Percentiles rank a stretch among this genome's conserved stretches.
Evolutionary conservation across 2,797 vertebrate species (phyloP).

Genomic region (Mormyrus proboscirostris): DNA sequence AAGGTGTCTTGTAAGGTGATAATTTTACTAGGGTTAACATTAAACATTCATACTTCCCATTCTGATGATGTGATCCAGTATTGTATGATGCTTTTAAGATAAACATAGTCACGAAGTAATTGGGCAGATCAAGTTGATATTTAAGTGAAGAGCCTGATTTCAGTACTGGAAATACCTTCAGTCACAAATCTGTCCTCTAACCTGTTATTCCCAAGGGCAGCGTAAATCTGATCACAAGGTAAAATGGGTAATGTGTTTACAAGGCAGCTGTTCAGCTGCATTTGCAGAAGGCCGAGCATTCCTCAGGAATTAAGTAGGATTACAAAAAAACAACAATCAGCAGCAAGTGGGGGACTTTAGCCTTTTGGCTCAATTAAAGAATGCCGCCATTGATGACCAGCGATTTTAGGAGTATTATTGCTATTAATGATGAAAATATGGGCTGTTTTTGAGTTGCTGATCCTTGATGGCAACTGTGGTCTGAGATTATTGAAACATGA

Average conservation of each 20-base stretch:
- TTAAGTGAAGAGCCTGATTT: not conserved
- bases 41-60: not conserved
- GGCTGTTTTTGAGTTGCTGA: not conserved
- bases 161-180: not conserved
- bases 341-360: not conserved
- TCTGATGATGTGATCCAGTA: not conserved
- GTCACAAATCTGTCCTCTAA: not conserved
- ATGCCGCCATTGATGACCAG: not conserved
- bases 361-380: not conserved
- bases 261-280: not conserved
- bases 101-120: not conserved
- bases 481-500: not conserved
- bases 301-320: slow-evolving; percentile 11
- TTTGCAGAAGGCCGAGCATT: not conserved
- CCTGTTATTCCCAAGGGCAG: not conserved
- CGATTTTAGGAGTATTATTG: not conserved
- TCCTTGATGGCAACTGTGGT: not conserved
- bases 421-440: not conserved
- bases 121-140: not conserved
- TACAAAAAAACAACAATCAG: not conserved
- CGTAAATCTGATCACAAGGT: slow-evolving; percentile 5
- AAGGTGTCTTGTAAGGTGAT: not conserved
- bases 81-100: not conserved
- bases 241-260: not conserved
- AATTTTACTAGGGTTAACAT: not conserved